Conservation (phyloP, 2,113 vertebrate species). For the Tyrannus savana region DNA sequence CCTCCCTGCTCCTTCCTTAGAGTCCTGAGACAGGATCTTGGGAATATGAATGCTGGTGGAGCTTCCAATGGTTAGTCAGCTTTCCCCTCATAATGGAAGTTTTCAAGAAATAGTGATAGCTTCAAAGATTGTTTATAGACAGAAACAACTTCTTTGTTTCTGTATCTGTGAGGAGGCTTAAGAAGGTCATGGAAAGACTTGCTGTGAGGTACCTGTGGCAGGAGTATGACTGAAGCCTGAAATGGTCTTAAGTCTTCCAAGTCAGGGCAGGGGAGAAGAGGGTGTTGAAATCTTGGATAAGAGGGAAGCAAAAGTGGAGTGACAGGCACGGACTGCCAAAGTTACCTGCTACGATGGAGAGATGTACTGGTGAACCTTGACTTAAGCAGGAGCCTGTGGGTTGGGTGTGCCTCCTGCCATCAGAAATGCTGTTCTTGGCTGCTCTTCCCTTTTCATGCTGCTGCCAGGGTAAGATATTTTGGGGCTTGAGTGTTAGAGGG, state of each 20-base stretch:
- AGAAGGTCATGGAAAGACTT: not conserved
- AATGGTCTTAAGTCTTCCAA: not conserved
- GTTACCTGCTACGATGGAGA: not conserved
- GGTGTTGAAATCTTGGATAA: not conserved
- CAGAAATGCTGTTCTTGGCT: not conserved
- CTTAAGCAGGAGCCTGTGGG: rapidly evolving
- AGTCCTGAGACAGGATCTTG: not conserved
- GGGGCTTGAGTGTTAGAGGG: not conserved
- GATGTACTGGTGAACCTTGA: not conserved
- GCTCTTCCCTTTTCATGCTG: not conserved
- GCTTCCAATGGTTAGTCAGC: not conserved
- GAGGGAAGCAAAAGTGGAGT: not conserved
- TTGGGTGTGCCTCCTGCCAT: not conserved
- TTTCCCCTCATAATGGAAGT: not conserved
- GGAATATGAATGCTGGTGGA: not conserved
- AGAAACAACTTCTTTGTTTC: not conserved
- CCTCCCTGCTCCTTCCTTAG: not conserved
- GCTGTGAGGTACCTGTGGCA: not conserved
- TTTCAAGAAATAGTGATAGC: not conserved
- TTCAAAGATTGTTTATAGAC: not conserved
- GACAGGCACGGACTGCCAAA: not conserved
- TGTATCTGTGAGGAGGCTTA: not conserved
- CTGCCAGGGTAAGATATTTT: not conserved
- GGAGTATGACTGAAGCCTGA: not conserved
- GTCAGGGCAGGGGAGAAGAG: not conserved